Percentiles rank a stretch among this genome's conserved stretches.
These are phyloP conservation scores for Clarias fuscus DNA, from an alignment of 2,797 vertebrate genomes.

Conservation along the genomic window DNA sequence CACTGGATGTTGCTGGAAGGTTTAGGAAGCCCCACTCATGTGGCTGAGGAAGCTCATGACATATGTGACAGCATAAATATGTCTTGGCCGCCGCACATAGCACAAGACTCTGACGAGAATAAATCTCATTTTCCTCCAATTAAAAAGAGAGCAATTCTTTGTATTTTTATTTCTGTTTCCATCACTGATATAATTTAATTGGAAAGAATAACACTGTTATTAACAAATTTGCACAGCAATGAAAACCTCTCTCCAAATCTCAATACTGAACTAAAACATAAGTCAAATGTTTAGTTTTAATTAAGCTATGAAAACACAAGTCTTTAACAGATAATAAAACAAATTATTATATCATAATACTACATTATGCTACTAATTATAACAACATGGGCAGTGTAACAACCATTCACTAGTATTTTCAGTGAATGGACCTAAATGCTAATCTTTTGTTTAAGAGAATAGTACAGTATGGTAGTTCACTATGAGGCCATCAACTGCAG, in stretches of 20 bases:
- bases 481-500: not conserved
- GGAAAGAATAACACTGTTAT: not conserved
- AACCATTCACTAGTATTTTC: not conserved
- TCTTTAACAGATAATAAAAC: not conserved
- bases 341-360: not conserved
- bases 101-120: not conserved
- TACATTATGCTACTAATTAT: not conserved
- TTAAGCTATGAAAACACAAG: not conserved
- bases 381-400: not conserved
- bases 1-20: not conserved
- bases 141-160: not conserved
- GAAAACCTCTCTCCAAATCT: not conserved
- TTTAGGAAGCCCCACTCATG: not conserved
- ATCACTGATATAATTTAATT: not conserved
- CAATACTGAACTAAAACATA: not conserved
- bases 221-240: not conserved
- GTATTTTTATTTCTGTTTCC: not conserved
- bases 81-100: not conserved
- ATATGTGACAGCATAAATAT: not conserved
- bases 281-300: not conserved
- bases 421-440: not conserved
- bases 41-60: not conserved
- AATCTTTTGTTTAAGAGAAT: not conserved
- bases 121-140: not conserved
- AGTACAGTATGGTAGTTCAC: not conserved